A percentile compares a stretch with the other conserved stretches of the same genome.
Evolutionary conservation across 1,140 invertebrate species (phyloP).

Genomic region (Oppia nitens): DNA sequence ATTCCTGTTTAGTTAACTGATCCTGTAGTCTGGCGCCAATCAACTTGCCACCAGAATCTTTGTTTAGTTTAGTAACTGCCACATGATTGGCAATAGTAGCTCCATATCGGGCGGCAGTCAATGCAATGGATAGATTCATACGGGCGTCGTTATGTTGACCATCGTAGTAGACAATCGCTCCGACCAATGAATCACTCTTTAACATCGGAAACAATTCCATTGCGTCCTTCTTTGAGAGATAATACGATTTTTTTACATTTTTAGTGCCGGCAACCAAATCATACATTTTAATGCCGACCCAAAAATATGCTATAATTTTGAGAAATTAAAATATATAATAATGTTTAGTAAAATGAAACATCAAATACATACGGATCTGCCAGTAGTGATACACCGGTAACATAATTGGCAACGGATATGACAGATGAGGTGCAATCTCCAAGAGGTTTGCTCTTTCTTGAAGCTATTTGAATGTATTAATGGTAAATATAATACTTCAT

Average conservation of each 20-base stretch:
- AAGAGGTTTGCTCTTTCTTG: slow-evolving; percentile 86
- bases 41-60: slow-evolving; percentile 48
- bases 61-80: slow-evolving; percentile 56
- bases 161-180: slow-evolving; percentile 97
- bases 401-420: slow-evolving; percentile 90
- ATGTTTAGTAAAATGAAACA: too few species aligned
- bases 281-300: slow-evolving; percentile 96
- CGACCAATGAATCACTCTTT: slow-evolving; percentile 49
- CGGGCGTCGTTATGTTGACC: slow-evolving; percentile 98
- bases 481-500: slow-evolving; percentile 40
- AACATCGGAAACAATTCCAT: slow-evolving; percentile 94
- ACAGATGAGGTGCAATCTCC: slow-evolving; percentile 86
- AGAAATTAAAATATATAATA: too few species aligned
- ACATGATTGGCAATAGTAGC: slow-evolving; percentile 91
- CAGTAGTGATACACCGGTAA: slow-evolving; percentile 56
- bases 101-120: slow-evolving; percentile 84
- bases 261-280: slow-evolving; percentile 90
- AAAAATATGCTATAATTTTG: slow-evolving; percentile 95
- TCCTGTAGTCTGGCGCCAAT: slow-evolving; percentile 28
- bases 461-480: slow-evolving; percentile 37
- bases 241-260: slow-evolving; percentile 87
- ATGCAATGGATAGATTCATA: slow-evolving; percentile 86
- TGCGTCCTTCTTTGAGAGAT: slow-evolving; percentile 76
- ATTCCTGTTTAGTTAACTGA: slow-evolving; percentile 38
- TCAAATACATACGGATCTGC: too few species aligned